Evolutionary conservation across 2,888 invertebrate genomes (phyloP).

Genomic region (Lasioglossum villosulum): DNA sequence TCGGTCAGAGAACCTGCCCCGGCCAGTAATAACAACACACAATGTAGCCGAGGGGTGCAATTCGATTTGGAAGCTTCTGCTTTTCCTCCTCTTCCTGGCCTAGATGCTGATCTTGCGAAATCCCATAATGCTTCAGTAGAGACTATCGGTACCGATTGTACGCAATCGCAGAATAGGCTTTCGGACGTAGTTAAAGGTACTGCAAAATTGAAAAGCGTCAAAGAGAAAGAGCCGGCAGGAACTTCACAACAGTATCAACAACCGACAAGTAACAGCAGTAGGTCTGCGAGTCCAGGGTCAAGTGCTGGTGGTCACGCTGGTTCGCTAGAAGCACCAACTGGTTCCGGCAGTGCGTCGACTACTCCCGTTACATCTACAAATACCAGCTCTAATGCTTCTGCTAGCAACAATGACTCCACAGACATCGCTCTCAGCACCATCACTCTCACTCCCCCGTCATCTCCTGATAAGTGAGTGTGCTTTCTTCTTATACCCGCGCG

Average conservation of each 20-base stretch:
- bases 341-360: constrained; percentile 62
- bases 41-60: constrained; percentile 86
- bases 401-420: constrained; percentile 78
- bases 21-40: constrained; percentile 79
- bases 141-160: constrained; percentile 74
- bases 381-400: constrained; percentile 72
- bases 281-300: constrained; percentile 80
- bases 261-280: constrained; percentile 77
- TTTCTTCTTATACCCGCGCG: constrained; percentile 73
- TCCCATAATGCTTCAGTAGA: constrained; percentile 76
- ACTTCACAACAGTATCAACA: constrained; percentile 68
- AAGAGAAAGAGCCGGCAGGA: constrained; percentile 78
- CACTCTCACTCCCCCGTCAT: constrained; percentile 87
- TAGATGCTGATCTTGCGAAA: constrained; percentile 83
- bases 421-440: constrained; percentile 84
- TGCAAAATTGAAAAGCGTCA: constrained; percentile 86
- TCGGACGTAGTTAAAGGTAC: constrained; percentile 93
- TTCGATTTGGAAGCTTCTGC: constrained; percentile 92
- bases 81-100: constrained; percentile 92
- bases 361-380: constrained; percentile 69
- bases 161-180: constrained; percentile 87
- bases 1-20: constrained; percentile 78
- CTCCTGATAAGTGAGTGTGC: constrained; percentile 87
- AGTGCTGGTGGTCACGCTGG: constrained; percentile 65
- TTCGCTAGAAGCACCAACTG: constrained; percentile 61